A percentile compares a stretch with the other conserved stretches of the same genome.
phyloP scores from a whole-genome alignment of 2,113 vertebrate genomes.

The Oriolus oriolus region DNA sequence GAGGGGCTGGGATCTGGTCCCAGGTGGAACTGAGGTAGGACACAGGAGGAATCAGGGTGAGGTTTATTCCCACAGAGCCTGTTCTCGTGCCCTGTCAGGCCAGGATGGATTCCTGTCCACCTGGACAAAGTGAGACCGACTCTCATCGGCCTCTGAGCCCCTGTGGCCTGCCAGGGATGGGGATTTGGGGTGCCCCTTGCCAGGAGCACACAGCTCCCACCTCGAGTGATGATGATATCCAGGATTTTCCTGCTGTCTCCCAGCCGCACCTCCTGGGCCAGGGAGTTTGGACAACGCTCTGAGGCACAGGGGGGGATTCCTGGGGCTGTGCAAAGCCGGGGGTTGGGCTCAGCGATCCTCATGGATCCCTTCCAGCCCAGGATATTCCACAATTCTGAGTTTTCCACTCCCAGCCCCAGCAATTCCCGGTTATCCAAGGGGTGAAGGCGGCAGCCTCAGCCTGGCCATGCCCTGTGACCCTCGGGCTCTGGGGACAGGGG shows the following conservation, averaged over 20 bases:
- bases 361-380: not conserved
- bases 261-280: not conserved
- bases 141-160: rapidly evolving
- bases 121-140: not conserved
- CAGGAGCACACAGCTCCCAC: not conserved
- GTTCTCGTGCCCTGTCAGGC: not conserved
- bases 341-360: not conserved
- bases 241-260: not conserved
- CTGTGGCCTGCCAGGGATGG: not conserved
- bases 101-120: not conserved
- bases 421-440: not conserved
- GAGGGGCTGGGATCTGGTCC: not conserved
- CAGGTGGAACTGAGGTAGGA: not conserved
- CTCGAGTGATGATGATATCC: rapidly evolving
- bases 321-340: not conserved
- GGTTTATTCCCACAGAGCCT: not conserved
- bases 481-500: not conserved
- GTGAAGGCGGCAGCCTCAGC: not conserved
- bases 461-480: not conserved
- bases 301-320: not conserved
- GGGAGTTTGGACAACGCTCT: not conserved
- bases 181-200: not conserved
- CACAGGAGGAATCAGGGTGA: not conserved
- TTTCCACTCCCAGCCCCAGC: not conserved
- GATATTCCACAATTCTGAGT: not conserved